Percentiles rank a stretch among this genome's conserved stretches.
Evolutionary conservation across 2,113 vertebrate genomes (phyloP).

Genomic region (Ellobius talpinus): DNA sequence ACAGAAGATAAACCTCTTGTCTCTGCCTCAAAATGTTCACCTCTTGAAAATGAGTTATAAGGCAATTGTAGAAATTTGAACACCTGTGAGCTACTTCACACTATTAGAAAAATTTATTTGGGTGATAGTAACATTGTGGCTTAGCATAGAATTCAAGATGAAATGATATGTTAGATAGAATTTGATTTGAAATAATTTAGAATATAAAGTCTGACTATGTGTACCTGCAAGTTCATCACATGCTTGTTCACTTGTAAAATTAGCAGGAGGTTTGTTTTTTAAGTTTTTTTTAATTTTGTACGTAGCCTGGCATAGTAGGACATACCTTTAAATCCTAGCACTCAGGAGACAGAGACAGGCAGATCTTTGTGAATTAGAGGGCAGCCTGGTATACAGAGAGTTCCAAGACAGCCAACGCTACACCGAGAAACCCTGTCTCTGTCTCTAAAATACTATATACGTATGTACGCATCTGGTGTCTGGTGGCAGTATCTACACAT

Average conservation of each 20-base stretch:
- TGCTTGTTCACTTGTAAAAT: not conserved
- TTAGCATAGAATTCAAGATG: not conserved
- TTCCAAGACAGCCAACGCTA: not conserved
- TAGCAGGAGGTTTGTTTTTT: not conserved
- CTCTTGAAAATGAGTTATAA: not conserved
- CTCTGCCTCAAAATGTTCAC: not conserved
- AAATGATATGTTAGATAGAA: not conserved
- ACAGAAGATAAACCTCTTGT: not conserved
- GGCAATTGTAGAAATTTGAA: not conserved
- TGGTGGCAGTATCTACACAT: too few relatives aligned
- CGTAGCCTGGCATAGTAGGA: not conserved
- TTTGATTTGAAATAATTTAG: not conserved
- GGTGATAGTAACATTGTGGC: not conserved
- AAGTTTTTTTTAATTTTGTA: not conserved
- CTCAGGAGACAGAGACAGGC: not conserved
- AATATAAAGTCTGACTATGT: not conserved
- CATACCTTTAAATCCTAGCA: not conserved
- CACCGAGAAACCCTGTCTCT: not conserved
- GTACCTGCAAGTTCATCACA: not conserved
- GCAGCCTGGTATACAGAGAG: not conserved
- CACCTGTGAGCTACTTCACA: not conserved
- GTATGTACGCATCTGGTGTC: not conserved
- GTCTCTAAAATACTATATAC: not conserved
- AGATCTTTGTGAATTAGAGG: not conserved
- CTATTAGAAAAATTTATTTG: not conserved